Percentiles rank a stretch among this genome's conserved stretches.
These are phyloP conservation scores for Eupithecia vulgata DNA, from an alignment of 2,888 invertebrate genomes.

Conservation along the genomic window DNA sequence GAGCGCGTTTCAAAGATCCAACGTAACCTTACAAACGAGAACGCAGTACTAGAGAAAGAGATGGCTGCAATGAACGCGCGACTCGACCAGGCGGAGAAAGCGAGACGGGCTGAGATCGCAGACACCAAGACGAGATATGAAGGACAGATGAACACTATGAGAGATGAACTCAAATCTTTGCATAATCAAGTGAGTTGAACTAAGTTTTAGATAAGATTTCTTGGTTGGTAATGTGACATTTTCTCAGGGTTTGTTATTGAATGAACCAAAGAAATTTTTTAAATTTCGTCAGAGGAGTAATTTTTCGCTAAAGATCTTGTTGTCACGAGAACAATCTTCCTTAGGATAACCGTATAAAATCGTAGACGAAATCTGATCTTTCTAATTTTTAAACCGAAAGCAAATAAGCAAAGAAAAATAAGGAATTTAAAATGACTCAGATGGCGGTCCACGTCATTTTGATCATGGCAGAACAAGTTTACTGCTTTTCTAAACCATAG, in stretches of 20 bases:
- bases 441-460: neutral
- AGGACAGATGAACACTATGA: slow-evolving; percentile 90
- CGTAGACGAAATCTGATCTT: neutral
- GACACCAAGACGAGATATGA: slow-evolving; percentile 94
- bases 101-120: slow-evolving; percentile 90
- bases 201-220: neutral
- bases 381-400: neutral
- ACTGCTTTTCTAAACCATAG: too few species aligned
- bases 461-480: too few species aligned
- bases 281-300: neutral
- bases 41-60: slow-evolving; percentile 89
- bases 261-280: neutral
- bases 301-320: neutral
- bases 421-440: too few species aligned
- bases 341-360: neutral
- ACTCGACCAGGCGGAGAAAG: slow-evolving; percentile 87
- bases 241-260: neutral
- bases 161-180: slow-evolving; percentile 91
- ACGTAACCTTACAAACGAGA: slow-evolving; percentile 90
- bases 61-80: slow-evolving; percentile 87
- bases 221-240: neutral
- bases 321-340: neutral
- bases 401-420: too few species aligned
- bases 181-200: slow-evolving; percentile 86
- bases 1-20: slow-evolving; percentile 93